Evolutionary conservation across 2,113 vertebrate genomes (phyloP).

Genomic region (Zootoca vivipara): DNA sequence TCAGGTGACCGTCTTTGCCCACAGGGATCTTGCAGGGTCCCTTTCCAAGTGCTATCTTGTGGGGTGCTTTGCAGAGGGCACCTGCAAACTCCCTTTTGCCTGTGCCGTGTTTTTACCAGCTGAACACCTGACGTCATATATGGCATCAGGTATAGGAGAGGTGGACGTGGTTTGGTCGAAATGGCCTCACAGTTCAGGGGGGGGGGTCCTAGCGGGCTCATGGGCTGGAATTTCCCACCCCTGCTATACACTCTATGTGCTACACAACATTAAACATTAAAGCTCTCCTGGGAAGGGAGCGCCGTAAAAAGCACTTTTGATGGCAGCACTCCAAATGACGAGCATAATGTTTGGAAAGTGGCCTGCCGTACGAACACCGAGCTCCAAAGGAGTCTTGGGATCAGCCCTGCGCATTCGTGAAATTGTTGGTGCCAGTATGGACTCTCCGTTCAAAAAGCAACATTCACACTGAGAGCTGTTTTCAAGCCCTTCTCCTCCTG

Average conservation of each 20-base stretch:
- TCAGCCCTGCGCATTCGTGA: neutral
- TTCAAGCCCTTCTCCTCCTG: neutral
- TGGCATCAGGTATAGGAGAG: too few species aligned
- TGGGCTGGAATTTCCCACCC: too few species aligned
- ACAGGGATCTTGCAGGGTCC: too few species aligned
- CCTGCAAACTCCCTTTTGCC: too few species aligned
- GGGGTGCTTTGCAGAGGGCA: too few species aligned
- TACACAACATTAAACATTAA: neutral
- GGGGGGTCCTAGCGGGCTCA: too few species aligned
- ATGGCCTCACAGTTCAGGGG: too few species aligned
- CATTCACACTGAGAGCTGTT: neutral
- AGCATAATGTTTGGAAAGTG: neutral
- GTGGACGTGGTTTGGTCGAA: too few species aligned
- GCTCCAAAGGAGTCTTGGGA: neutral
- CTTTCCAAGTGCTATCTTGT: too few species aligned
- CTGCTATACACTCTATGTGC: neutral
- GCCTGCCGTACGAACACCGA: neutral
- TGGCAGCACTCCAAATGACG: neutral
- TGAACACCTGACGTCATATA: too few species aligned
- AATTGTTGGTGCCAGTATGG: neutral
- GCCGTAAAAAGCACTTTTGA: neutral
- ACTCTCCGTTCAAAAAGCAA: neutral
- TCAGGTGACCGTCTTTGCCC: too few species aligned
- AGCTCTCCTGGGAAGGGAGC: neutral
- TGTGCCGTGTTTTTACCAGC: too few species aligned